phyloP scores from a whole-genome alignment of 35 echinoderm and acorn worm species.

The Anneissia japonica region DNA sequence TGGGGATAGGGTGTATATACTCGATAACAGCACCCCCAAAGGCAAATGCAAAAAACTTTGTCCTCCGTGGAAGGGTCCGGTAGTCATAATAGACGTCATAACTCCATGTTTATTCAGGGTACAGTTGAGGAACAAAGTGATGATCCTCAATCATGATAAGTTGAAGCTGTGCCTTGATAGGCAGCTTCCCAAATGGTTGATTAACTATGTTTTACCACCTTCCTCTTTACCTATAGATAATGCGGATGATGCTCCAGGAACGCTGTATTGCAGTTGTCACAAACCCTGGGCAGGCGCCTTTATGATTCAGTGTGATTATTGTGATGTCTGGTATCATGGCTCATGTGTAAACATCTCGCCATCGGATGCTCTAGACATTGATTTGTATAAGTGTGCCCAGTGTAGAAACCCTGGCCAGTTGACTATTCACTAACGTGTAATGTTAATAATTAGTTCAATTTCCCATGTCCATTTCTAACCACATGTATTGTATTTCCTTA shows the following conservation, averaged over 20 bases:
- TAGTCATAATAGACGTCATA: conserved; percentile 12
- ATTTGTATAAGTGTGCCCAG: no score
- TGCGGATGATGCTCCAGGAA: not conserved
- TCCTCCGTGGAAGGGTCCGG: conserved; percentile 48
- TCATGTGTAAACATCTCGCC: no score
- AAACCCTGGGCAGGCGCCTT: no score
- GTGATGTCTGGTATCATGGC: no score
- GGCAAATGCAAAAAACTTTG: conserved; percentile 33
- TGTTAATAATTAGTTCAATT: no score
- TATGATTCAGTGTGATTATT: no score
- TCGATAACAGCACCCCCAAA: conserved; percentile 18
- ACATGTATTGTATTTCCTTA: no score
- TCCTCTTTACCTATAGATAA: not conserved
- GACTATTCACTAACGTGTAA: no score
- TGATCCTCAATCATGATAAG: conserved; percentile 40
- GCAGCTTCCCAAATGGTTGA: not conserved
- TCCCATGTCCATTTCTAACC: no score
- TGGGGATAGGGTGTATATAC: conserved; percentile 38
- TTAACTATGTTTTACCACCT: not conserved
- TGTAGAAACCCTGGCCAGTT: no score
- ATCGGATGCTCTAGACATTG: no score
- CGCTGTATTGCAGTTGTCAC: not conserved
- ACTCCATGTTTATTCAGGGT: conserved; percentile 38
- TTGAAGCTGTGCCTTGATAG: conserved; percentile 19
- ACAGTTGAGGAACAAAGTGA: conserved; percentile 9